Percentiles rank a stretch among this genome's conserved stretches.
These are phyloP conservation scores for Brevimyrus niger DNA, from an alignment of 2,113 vertebrate species.

Conservation along the genomic window DNA sequence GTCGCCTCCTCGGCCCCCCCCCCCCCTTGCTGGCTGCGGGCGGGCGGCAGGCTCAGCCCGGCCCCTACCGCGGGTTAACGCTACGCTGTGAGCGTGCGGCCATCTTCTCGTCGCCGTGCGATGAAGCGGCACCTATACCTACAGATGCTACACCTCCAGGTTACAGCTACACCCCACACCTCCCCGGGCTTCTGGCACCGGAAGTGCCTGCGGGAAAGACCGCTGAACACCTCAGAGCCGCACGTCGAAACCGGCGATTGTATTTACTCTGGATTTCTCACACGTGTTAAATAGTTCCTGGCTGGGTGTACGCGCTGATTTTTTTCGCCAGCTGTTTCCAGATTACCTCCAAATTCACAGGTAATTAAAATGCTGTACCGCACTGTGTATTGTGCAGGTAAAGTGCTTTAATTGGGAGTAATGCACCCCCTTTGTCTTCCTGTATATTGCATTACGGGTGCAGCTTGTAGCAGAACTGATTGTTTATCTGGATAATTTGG, in stretches of 20 bases:
- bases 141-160: background rate
- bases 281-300: slow-evolving; percentile 5
- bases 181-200: background rate
- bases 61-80: too few relatives aligned
- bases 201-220: background rate
- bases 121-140: background rate
- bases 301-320: background rate
- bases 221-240: background rate
- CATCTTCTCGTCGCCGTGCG: background rate
- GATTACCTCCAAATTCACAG: slow-evolving; percentile 5
- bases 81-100: background rate
- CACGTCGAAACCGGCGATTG: background rate
- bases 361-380: slow-evolving; percentile 6
- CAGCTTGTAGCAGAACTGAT: slow-evolving; percentile 1
- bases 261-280: background rate
- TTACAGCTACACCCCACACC: background rate
- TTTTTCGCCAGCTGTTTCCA: background rate
- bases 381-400: background rate
- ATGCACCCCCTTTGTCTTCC: background rate
- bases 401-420: slow-evolving; percentile 9
- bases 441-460: background rate
- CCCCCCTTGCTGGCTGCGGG: background rate
- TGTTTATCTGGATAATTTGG: background rate
- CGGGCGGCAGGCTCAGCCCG: too few relatives aligned
- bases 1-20: background rate